phyloP scores from a whole-genome alignment of 2,113 vertebrate genomes.

The Tichodroma muraria region DNA sequence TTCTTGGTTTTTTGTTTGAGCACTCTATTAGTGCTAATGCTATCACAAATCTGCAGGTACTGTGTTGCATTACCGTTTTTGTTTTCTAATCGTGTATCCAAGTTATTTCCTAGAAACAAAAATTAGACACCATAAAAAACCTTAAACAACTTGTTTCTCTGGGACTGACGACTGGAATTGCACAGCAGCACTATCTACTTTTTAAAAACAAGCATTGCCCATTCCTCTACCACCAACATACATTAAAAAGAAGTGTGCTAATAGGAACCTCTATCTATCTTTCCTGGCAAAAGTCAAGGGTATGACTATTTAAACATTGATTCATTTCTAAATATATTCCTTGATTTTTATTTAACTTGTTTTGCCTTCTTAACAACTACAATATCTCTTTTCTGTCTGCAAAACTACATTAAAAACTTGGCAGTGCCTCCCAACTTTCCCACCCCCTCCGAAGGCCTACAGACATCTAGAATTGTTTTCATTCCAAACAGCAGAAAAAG shows the following conservation, averaged over 20 bases:
- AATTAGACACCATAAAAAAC: constrained; percentile 60
- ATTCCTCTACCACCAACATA: background rate
- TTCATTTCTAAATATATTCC: background rate
- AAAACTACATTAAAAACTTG: background rate
- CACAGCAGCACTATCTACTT: constrained; percentile 15
- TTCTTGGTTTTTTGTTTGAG: constrained; percentile 93
- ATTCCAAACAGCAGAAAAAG: background rate
- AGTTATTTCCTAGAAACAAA: constrained; percentile 81
- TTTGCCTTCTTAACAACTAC: background rate
- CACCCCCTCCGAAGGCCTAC: background rate
- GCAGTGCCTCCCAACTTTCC: background rate
- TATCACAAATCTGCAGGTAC: constrained; percentile 93
- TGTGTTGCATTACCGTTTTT: constrained; percentile 86
- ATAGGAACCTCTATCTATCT: background rate
- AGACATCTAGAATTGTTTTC: background rate
- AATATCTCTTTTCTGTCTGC: background rate
- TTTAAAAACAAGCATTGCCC: background rate
- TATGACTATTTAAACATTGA: background rate
- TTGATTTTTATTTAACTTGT: background rate
- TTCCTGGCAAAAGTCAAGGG: background rate
- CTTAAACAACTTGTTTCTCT: constrained; percentile 28
- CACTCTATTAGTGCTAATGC: constrained; percentile 81
- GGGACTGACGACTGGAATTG: constrained; percentile 43
- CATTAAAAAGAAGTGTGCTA: background rate
- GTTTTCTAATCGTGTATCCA: constrained; percentile 85